phyloP scores from a whole-genome alignment of 2,888 invertebrate genomes.

The Notocelia uddmanniana region DNA sequence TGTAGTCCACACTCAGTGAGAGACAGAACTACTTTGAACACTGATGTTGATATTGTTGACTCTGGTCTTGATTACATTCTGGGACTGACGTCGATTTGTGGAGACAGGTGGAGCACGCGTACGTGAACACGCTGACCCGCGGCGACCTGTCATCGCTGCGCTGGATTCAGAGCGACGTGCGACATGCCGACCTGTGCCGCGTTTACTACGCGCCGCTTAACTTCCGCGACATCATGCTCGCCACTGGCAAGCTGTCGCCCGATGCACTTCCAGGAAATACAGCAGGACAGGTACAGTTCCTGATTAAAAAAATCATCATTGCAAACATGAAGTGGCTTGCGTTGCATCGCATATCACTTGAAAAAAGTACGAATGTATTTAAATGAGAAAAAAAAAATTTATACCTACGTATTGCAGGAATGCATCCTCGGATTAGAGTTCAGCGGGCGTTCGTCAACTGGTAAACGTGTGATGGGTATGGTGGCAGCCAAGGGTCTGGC shows the following conservation, averaged over 20 bases:
- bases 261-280: constrained; percentile 97
- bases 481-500: constrained; percentile 96
- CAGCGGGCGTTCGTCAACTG: constrained; percentile 91
- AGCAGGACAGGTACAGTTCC: constrained; percentile 89
- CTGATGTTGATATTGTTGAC: too few relatives aligned
- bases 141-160: constrained; percentile 97
- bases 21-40: too few relatives aligned
- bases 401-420: constrained; percentile 85
- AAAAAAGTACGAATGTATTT: too few relatives aligned
- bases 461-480: constrained; percentile 96
- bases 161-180: constrained; percentile 94
- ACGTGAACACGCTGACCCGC: too few relatives aligned
- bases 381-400: too few relatives aligned
- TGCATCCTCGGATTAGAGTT: constrained; percentile 98
- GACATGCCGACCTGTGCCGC: constrained; percentile 88
- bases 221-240: constrained; percentile 99
- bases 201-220: constrained; percentile 98
- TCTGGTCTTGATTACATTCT: too few relatives aligned
- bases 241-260: constrained; percentile 98
- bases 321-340: too few relatives aligned
- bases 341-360: too few relatives aligned
- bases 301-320: too few relatives aligned
- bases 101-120: too few relatives aligned
- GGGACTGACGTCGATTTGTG: too few relatives aligned
- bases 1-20: too few relatives aligned